phyloP scores from a whole-genome alignment of 2,797 vertebrate genomes.

The Sardinella longiceps region DNA sequence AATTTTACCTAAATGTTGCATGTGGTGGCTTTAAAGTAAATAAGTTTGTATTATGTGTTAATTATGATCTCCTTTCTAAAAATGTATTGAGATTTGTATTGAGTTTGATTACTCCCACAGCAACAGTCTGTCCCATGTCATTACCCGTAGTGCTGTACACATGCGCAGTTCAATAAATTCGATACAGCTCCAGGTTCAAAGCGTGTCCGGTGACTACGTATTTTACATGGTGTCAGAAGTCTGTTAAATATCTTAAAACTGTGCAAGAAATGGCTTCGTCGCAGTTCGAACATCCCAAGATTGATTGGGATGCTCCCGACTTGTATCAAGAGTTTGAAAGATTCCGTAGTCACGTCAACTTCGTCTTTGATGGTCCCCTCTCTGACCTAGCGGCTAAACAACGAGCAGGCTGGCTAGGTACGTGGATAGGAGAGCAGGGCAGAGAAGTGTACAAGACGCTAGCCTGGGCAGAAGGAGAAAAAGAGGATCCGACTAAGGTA shows the following conservation, averaged over 20 bases:
- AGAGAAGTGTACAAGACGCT: conserved; percentile 45
- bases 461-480: conserved; percentile 33
- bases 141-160: no score
- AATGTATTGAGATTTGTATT: no score
- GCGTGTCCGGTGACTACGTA: not conserved
- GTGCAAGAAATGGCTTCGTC: not conserved
- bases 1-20: no score
- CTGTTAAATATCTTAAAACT: not conserved
- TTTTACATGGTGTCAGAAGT: conserved; percentile 41
- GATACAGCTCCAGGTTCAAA: no score
- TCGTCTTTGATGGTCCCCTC: conserved; percentile 26
- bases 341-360: conserved; percentile 22
- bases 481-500: conserved; percentile 20
- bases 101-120: no score
- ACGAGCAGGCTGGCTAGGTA: conserved; percentile 33
- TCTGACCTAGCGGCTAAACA: conserved; percentile 36
- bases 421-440: conserved; percentile 45
- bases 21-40: no score
- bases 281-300: conserved; percentile 33
- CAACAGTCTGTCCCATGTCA: no score
- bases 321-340: conserved; percentile 39
- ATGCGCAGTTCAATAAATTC: no score
- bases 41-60: no score
- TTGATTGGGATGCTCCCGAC: conserved; percentile 26
- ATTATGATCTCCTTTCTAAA: no score